Evolutionary conservation across 2,113 vertebrate genomes (phyloP).

Genomic region (Ploceus nigricollis): DNA sequence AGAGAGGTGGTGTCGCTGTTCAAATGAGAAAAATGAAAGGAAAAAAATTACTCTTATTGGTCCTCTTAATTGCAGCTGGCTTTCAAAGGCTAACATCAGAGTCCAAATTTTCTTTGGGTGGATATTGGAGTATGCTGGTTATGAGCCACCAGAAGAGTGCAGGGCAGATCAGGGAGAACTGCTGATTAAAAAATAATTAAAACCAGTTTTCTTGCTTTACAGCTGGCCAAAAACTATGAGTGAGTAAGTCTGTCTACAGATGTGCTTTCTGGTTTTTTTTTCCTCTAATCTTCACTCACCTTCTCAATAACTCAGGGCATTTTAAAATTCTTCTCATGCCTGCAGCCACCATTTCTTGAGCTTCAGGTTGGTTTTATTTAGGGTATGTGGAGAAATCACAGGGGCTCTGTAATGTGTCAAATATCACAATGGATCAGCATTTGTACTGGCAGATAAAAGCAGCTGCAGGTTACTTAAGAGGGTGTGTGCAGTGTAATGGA

Average conservation of each 20-base stretch:
- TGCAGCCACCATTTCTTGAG: background rate
- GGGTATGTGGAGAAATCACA: background rate
- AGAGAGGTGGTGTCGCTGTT: background rate
- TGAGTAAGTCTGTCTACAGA: background rate
- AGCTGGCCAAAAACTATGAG: background rate
- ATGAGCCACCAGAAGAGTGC: background rate
- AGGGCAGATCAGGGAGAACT: background rate
- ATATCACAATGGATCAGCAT: background rate
- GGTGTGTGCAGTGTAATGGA: slow-evolving; percentile 35
- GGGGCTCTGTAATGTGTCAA: background rate
- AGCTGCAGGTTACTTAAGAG: slow-evolving; percentile 42
- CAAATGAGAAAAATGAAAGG: background rate
- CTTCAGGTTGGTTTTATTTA: background rate
- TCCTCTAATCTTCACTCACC: background rate
- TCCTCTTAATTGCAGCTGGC: background rate
- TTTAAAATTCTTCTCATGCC: background rate
- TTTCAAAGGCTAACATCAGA: background rate
- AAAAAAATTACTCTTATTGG: background rate
- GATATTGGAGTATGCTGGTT: background rate
- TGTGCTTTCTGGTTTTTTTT: background rate
- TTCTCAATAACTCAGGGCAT: background rate
- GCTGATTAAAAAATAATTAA: slow-evolving; percentile 59
- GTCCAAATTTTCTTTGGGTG: background rate
- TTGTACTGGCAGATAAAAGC: slow-evolving; percentile 22
- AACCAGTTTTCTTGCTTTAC: slow-evolving; percentile 30